These are phyloP conservation scores for Sepiola atlantica DNA, from an alignment of 2,888 invertebrate genomes.

Conservation along the genomic window DNA sequence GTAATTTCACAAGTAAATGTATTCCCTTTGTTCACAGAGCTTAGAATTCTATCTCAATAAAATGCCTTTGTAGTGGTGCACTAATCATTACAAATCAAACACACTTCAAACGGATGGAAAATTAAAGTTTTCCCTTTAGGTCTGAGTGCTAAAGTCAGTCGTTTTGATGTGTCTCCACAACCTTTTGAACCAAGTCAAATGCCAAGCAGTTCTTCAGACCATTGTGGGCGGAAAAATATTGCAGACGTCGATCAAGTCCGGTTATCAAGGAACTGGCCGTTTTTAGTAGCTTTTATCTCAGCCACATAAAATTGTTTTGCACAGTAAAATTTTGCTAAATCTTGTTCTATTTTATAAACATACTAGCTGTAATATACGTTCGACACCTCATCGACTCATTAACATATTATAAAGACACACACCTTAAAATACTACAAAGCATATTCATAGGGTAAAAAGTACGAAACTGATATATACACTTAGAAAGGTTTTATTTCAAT, in stretches of 20 bases:
- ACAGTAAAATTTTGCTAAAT: neutral
- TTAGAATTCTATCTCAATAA: neutral
- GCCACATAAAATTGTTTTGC: neutral
- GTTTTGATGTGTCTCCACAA: neutral
- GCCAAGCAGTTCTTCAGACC: neutral
- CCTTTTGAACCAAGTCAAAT: slow-evolving; percentile 23
- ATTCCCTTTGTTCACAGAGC: neutral
- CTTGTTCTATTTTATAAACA: no score
- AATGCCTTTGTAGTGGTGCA: neutral
- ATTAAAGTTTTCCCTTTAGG: neutral
- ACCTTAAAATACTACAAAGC: no score
- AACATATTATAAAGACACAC: no score
- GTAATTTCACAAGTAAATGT: neutral
- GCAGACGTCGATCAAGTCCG: neutral
- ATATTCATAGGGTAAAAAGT: no score
- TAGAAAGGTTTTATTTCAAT: no score
- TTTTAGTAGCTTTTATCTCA: neutral
- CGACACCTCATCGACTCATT: no score
- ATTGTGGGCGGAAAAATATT: neutral
- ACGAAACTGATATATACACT: no score
- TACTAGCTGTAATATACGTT: no score
- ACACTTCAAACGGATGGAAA: neutral
- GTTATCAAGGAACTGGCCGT: neutral
- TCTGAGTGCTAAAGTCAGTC: neutral
- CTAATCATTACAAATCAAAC: neutral